Evolutionary conservation across 2,113 vertebrate genomes (phyloP), one percentile per base, ranked within the genome.

Genomic region (Thryonomys swinderianus): DNA sequence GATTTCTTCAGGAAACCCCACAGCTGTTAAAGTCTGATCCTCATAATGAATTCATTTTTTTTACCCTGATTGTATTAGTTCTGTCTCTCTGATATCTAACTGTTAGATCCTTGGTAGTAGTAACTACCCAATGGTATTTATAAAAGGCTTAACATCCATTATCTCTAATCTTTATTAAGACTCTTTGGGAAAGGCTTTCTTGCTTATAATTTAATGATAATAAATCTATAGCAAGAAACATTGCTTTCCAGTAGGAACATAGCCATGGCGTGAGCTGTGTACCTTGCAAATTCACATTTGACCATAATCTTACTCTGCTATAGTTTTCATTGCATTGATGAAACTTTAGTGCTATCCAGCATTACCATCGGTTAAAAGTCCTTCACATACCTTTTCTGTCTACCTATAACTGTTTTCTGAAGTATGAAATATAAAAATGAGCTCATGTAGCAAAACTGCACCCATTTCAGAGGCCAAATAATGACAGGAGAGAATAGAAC

Each of bases 381-480:
- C 57, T 69, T 90, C 55, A 11, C 9, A 61, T 18, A 80, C 85
- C 57, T 95, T 96, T 74, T 48, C 20, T 88, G 5, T 13, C 42
- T 53, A 27, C 45, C 69, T 69, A 17, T 51, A 83, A 85, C 37
- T 3, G 10, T 59, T 55, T 85, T 87, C 90, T 91, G 17, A 92
- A 95, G 32, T 69, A 45, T 42, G 6, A 51, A 67, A 61, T 80
- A 71, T 13, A 79, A 51, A 95, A 76, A 37, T 91, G 81, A 83
- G 51, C 37, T 96, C 79, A 7, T 40, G 61, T 59, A 88, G 64
- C 61, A 93, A 93, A 93, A 79, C 32, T 48, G 74, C 94, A 97
- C 95, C 95, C 95, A 96, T 97, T 97, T 97, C 90, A 91, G 83
- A 95, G 96, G 91, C 69, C 94, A 96, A 79, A 62, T 92, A 64